Evolutionary conservation across 2,797 vertebrate genomes (phyloP).

Genomic region (Mastacembelus armatus): DNA sequence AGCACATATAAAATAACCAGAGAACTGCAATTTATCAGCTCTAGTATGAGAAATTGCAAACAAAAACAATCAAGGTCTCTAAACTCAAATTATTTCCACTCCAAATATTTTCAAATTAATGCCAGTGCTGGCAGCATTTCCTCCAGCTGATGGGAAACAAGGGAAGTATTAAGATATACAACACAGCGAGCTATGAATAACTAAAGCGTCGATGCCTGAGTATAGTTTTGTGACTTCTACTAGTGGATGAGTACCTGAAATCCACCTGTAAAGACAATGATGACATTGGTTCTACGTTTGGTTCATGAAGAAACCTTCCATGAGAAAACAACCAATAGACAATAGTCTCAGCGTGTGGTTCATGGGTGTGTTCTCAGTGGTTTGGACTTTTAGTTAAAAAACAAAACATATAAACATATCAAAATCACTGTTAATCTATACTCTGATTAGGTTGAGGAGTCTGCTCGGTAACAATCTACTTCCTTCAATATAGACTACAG

Average conservation of each 20-base stretch:
- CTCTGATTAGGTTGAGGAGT: too few species aligned
- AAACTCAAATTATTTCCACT: constrained; percentile 2
- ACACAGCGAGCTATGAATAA: constrained; percentile 30
- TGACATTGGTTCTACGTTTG: background rate
- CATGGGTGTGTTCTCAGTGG: too few species aligned
- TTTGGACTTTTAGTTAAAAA: too few species aligned
- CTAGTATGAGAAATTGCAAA: constrained; percentile 3
- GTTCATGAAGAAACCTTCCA: background rate
- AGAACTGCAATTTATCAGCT: background rate
- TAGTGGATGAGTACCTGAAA: constrained; percentile 18
- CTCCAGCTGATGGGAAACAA: background rate
- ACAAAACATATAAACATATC: too few species aligned
- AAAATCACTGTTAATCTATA: too few species aligned
- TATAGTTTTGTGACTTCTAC: constrained; percentile 9
- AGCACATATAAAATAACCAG: background rate
- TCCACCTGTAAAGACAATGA: constrained; percentile 4
- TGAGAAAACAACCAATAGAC: too few species aligned
- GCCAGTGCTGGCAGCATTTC: constrained; percentile 34
- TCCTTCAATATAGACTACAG: too few species aligned
- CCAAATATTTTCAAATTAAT: constrained; percentile 43
- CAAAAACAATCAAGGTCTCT: constrained; percentile 31
- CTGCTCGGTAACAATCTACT: too few species aligned
- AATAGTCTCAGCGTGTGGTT: too few species aligned
- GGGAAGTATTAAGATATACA: background rate
- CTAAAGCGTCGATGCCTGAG: constrained; percentile 20